A percentile compares a stretch with the other conserved stretches of the same genome.
Conservation (phyloP, 2,797 vertebrate genomes). For the Falco novaeseelandiae region DNA sequence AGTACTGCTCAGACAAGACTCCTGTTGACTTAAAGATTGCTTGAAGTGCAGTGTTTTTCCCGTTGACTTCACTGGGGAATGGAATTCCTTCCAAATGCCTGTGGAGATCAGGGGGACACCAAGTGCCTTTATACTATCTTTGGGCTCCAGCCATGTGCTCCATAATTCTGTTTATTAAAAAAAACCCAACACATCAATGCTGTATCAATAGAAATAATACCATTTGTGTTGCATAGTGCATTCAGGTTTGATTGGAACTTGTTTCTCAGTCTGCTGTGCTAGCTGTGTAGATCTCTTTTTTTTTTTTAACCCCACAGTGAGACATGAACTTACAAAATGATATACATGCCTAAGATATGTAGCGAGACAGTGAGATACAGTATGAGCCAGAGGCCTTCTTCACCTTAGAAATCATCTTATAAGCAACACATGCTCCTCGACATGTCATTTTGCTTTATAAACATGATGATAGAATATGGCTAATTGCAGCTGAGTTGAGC, state of each 20-base stretch:
- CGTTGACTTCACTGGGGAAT: neutral
- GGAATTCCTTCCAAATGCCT: neutral
- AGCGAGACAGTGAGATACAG: neutral
- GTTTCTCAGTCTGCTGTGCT: neutral
- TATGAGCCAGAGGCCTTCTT: constrained; percentile 38
- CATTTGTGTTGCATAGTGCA: neutral
- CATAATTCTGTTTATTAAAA: neutral
- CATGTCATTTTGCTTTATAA: constrained; percentile 32
- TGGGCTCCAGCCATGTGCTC: neutral
- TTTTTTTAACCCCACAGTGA: neutral
- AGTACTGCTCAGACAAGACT: neutral
- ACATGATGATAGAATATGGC: neutral
- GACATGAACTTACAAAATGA: neutral
- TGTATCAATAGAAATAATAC: neutral
- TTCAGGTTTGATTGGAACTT: neutral
- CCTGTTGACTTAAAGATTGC: neutral
- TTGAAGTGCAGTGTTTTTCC: neutral
- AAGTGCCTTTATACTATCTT: neutral
- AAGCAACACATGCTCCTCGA: constrained; percentile 24
- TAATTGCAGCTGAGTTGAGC: constrained; percentile 27
- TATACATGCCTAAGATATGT: constrained; percentile 10
- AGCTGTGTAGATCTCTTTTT: neutral
- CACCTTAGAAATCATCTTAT: constrained; percentile 15
- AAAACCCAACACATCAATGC: neutral
- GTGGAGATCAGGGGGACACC: neutral